A percentile compares a stretch with the other conserved stretches of the same genome.
Evolutionary conservation across 2,888 invertebrate species (phyloP).

Genomic region (Oscheius onirici): DNA sequence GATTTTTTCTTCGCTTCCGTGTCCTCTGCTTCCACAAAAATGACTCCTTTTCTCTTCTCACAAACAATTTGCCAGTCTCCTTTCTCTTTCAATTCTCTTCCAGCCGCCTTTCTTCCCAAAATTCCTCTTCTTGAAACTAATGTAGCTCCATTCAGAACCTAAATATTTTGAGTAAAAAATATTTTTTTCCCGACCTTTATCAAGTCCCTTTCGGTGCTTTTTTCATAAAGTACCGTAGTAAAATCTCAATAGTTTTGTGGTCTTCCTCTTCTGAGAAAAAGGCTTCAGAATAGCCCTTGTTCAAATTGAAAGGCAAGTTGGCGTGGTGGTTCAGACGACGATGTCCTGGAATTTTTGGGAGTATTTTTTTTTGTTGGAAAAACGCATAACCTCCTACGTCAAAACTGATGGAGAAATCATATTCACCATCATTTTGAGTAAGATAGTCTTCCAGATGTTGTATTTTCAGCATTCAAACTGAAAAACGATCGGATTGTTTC

Average conservation of each 20-base stretch:
- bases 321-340: constrained; percentile 8
- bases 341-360: constrained; percentile 8
- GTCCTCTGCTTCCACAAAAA: constrained; percentile 4
- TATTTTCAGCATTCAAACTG: background rate
- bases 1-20: background rate
- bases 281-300: background rate
- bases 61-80: constrained; percentile 5
- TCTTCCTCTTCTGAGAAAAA: constrained; percentile 4
- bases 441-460: constrained; percentile 17
- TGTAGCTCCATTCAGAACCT: constrained; percentile 3
- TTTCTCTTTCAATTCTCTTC: constrained; percentile 9
- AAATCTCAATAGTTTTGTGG: background rate
- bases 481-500: too few species aligned
- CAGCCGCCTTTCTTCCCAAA: constrained; percentile 5
- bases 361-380: background rate
- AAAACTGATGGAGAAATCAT: background rate
- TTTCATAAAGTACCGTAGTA: background rate
- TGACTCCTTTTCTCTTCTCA: background rate
- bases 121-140: background rate
- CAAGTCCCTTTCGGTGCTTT: constrained; percentile 2
- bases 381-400: background rate
- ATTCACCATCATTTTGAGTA: background rate
- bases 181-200: background rate
- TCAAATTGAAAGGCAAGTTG: background rate
- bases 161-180: background rate